Percentiles rank a stretch among this genome's conserved stretches.
These are phyloP conservation scores for Ostrea edulis DNA, from an alignment of 1,140 invertebrate genomes.

Conservation along the genomic window DNA sequence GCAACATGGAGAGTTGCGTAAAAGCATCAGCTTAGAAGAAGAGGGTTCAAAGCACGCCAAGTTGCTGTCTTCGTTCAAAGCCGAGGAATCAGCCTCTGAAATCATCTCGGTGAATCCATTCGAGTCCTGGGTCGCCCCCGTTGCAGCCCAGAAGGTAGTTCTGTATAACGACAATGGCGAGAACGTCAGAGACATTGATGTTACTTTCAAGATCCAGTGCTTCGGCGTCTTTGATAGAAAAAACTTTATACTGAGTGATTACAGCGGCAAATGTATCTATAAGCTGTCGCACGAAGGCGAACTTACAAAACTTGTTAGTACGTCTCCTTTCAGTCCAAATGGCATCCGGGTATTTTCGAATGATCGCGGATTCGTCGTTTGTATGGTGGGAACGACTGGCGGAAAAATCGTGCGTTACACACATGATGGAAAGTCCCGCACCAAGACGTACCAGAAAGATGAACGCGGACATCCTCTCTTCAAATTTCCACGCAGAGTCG, in stretches of 20 bases:
- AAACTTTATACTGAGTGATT: constrained; percentile 38
- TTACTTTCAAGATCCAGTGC: constrained; percentile 31
- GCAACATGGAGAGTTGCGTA: neutral
- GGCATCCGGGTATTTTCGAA: constrained; percentile 26
- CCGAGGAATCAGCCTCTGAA: neutral
- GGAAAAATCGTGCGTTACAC: constrained; percentile 40
- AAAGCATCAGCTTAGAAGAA: neutral
- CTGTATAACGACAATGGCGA: constrained; percentile 34
- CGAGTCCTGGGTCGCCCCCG: constrained; percentile 21
- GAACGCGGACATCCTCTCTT: constrained; percentile 21
- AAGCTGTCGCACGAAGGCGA: neutral
- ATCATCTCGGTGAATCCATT: constrained; percentile 28
- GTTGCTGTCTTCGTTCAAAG: neutral
- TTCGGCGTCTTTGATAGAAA: constrained; percentile 34
- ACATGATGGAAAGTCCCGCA: constrained; percentile 13
- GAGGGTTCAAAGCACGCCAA: constrained; percentile 8
- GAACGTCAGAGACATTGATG: neutral
- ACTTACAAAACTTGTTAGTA: constrained; percentile 34
- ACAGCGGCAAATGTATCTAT: constrained; percentile 19
- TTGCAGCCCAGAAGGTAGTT: neutral
- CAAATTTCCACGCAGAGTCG: constrained; percentile 36
- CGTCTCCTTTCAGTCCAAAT: constrained; percentile 39
- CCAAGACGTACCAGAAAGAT: constrained; percentile 19
- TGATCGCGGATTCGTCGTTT: constrained; percentile 28
- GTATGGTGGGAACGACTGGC: constrained; percentile 34